Evolutionary conservation across 2,888 invertebrate species (phyloP).

Genomic region (Gasteruption jaculator): DNA sequence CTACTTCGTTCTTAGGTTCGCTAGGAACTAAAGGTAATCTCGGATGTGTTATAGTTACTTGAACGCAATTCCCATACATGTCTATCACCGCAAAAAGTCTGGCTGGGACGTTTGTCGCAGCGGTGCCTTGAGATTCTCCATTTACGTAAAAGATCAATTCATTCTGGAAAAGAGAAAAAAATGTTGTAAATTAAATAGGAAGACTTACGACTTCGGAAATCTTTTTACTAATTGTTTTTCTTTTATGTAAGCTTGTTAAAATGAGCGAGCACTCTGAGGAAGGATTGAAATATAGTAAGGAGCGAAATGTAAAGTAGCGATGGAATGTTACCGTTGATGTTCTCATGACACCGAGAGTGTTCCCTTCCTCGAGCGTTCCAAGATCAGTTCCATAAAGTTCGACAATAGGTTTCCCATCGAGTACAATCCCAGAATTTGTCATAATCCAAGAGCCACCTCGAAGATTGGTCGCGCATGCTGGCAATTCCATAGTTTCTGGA

Average conservation of each 20-base stretch:
- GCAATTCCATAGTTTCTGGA: slow-evolving; percentile 65
- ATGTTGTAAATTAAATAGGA: background rate
- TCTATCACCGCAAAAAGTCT: slow-evolving; percentile 75
- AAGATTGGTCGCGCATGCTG: slow-evolving; percentile 74
- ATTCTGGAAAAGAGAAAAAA: slow-evolving; percentile 55
- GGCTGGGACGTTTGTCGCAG: slow-evolving; percentile 72
- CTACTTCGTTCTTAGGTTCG: slow-evolving; percentile 35
- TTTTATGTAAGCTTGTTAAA: too few relatives aligned
- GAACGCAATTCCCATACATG: slow-evolving; percentile 79
- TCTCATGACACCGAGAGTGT: slow-evolving; percentile 79
- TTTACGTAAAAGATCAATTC: slow-evolving; percentile 86
- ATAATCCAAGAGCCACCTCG: slow-evolving; percentile 85
- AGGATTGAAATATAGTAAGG: too few relatives aligned
- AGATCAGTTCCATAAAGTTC: slow-evolving; percentile 84
- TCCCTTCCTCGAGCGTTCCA: slow-evolving; percentile 77
- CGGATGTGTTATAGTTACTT: slow-evolving; percentile 62
- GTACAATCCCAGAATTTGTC: slow-evolving; percentile 80
- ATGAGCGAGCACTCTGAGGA: too few relatives aligned
- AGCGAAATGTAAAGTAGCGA: too few relatives aligned
- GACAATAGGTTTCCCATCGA: slow-evolving; percentile 76
- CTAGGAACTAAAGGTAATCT: slow-evolving; percentile 23
- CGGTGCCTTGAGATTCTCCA: slow-evolving; percentile 83
- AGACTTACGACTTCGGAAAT: slow-evolving; percentile 3
- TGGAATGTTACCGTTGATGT: slow-evolving; percentile 70
- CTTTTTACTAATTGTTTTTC: too few relatives aligned